Conservation (phyloP, 2,113 vertebrate species). For the Labeo rohita region DNA sequence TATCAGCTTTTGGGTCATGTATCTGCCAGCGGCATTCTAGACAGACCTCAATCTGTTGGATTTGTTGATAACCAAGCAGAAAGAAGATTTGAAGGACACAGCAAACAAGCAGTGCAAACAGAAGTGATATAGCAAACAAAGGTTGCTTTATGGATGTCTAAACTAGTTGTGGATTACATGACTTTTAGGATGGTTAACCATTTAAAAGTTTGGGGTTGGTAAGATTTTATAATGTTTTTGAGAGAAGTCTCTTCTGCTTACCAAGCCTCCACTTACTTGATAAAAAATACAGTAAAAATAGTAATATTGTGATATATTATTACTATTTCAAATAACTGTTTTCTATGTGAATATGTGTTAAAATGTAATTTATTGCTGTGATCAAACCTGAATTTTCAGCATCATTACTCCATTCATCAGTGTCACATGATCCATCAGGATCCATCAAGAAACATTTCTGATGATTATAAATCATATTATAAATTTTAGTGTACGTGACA, state of each 20-base stretch:
- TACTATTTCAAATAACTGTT: not conserved
- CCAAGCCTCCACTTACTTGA: not conserved
- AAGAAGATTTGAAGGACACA: not conserved
- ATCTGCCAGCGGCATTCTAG: not conserved
- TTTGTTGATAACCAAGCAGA: not conserved
- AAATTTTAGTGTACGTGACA: not conserved
- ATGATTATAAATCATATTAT: not conserved
- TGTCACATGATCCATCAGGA: not conserved
- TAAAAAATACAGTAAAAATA: not conserved
- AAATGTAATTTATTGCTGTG: not conserved
- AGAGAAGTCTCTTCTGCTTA: not conserved
- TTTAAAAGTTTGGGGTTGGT: not conserved
- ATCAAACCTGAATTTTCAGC: not conserved
- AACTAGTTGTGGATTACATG: not conserved
- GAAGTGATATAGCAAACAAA: not conserved
- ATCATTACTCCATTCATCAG: not conserved
- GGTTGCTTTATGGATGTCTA: not conserved
- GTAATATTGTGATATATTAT: not conserved
- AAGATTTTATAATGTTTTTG: not conserved
- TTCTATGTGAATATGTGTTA: not conserved
- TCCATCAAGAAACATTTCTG: not conserved
- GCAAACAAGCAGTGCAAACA: not conserved
- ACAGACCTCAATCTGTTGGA: not conserved
- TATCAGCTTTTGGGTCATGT: slow-evolving; percentile 1
- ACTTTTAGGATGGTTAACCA: not conserved